phyloP scores from a whole-genome alignment of 2,113 vertebrate genomes.

The Gila orcuttii region DNA sequence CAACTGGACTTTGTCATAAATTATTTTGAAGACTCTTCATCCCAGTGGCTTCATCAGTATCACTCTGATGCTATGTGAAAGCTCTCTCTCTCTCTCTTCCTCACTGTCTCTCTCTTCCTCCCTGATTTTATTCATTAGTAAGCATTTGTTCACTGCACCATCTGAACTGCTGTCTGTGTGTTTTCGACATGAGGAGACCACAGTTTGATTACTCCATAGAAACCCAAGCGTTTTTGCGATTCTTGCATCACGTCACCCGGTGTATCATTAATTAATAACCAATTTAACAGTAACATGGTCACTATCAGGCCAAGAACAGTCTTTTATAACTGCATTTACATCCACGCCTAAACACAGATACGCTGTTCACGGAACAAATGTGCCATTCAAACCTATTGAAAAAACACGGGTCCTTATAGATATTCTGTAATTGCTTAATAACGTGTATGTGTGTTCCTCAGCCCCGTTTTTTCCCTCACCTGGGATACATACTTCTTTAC shows the following conservation, averaged over 20 bases:
- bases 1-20: conserved; percentile 13
- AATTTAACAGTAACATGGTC: conserved; percentile 4
- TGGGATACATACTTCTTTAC: conserved; percentile 99
- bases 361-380: not conserved
- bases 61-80: conserved; percentile 25
- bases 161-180: conserved; percentile 66
- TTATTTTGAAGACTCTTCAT: not conserved
- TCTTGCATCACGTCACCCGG: not conserved
- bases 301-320: not conserved
- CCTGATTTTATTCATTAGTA: conserved; percentile 69
- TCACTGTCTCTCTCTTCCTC: conserved; percentile 34
- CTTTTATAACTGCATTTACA: not conserved
- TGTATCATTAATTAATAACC: not conserved
- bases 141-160: conserved; percentile 73
- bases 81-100: conserved; percentile 15
- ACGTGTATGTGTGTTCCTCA: conserved; percentile 33
- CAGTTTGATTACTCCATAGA: conserved; percentile 40
- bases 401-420: not conserved
- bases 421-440: not conserved
- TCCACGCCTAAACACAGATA: not conserved
- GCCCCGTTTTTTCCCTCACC: conserved; percentile 79
- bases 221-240: conserved; percentile 14
- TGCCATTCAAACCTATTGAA: not conserved
- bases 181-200: conserved; percentile 42
- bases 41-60: not conserved